Evolutionary conservation across 2,113 vertebrate species (phyloP).

Genomic region (Emydura subglobosa): DNA sequence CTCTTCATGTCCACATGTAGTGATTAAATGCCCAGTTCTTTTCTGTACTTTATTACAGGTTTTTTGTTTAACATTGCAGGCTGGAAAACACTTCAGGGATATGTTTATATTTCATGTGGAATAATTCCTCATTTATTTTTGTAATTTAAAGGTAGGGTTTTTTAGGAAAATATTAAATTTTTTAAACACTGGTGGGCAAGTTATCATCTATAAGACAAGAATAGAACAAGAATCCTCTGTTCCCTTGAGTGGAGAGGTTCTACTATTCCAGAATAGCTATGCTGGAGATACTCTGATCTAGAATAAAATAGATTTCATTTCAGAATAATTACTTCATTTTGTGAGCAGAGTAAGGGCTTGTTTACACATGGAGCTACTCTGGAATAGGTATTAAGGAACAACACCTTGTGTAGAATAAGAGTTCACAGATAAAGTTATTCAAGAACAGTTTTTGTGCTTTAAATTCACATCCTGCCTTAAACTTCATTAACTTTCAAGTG

Average conservation of each 20-base stretch:
- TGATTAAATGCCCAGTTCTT: slow-evolving; percentile 57
- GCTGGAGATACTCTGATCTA: background rate
- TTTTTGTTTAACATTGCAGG: slow-evolving; percentile 37
- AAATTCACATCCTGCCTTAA: background rate
- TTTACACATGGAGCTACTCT: background rate
- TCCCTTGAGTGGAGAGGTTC: background rate
- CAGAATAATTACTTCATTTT: background rate
- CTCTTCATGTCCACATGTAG: slow-evolving; percentile 61
- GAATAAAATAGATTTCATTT: background rate
- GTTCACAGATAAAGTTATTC: background rate
- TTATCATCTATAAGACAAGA: background rate
- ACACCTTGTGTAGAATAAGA: background rate
- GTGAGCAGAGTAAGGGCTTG: background rate
- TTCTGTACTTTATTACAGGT: slow-evolving; percentile 41
- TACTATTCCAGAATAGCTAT: background rate
- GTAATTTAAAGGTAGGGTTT: background rate
- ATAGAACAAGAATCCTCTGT: background rate
- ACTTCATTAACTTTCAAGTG: background rate
- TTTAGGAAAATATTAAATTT: background rate
- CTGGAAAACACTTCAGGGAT: slow-evolving; percentile 30
- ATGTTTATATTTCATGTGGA: background rate
- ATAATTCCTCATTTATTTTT: slow-evolving; percentile 37
- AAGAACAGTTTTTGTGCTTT: background rate
- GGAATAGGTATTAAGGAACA: background rate
- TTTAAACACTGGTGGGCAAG: background rate